Percentiles rank a stretch among this genome's conserved stretches.
phyloP scores from a whole-genome alignment of 2,888 invertebrate species.

The Trichogramma dendrolimi region DNA sequence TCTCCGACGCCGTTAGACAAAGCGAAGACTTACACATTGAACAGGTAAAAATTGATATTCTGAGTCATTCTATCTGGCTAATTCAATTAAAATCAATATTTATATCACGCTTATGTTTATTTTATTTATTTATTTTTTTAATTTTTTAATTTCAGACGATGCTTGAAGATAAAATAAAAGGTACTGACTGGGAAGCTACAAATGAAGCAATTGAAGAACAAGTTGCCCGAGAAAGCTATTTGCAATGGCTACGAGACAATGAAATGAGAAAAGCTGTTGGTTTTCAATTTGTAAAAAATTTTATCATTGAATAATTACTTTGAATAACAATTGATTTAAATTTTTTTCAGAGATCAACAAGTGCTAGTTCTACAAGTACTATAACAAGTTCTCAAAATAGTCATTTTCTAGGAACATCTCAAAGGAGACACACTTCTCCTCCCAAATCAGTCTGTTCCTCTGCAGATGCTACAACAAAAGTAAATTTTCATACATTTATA shows the following conservation, averaged over 20 bases:
- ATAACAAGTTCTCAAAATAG: constrained; percentile 47
- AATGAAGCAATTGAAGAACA: constrained; percentile 87
- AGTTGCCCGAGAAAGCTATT: constrained; percentile 78
- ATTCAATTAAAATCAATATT: background rate
- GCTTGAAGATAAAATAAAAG: constrained; percentile 83
- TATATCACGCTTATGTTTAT: constrained; percentile 5
- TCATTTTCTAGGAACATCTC: constrained; percentile 46
- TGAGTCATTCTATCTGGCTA: background rate
- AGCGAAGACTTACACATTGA: constrained; percentile 79
- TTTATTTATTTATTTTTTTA: constrained; percentile 11
- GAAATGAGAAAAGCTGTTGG: constrained; percentile 57
- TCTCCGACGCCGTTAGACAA: constrained; percentile 70
- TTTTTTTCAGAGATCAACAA: constrained; percentile 42
- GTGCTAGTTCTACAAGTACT: constrained; percentile 47
- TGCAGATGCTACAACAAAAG: constrained; percentile 39
- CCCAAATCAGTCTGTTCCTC: constrained; percentile 45
- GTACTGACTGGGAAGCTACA: constrained; percentile 88
- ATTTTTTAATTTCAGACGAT: constrained; percentile 61
- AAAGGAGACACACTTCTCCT: constrained; percentile 42
- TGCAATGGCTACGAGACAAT: constrained; percentile 72
- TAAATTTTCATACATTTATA: background rate
- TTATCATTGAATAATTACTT: background rate
- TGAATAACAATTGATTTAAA: background rate
- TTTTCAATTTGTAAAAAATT: constrained; percentile 9
- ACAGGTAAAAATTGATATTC: constrained; percentile 55